Evolutionary conservation across 2,113 vertebrate genomes (phyloP), one percentile per base, ranked within the genome.

Genomic region (Ctenodactylus gundi): DNA sequence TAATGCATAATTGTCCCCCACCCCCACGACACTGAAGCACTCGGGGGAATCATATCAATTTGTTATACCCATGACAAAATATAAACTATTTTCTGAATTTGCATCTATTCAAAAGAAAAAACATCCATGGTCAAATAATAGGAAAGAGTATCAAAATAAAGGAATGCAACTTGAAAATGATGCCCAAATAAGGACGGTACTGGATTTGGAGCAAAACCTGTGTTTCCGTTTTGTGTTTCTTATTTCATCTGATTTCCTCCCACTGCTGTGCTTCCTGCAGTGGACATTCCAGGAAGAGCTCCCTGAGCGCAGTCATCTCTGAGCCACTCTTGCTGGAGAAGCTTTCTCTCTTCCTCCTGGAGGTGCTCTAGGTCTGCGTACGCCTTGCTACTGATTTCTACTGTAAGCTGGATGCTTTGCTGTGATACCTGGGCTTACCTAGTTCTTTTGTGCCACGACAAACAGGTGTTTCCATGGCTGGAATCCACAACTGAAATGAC

Each of bases 11-110:
- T 85, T 55, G 34, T n/a, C 91, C 0, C 86, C 64, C 39, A 88
- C 68, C 44, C 58, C 90, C 87, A 93, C 55, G 95, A 95, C 53
- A 78, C 0, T 0, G 85, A 94, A 78, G 12, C 49, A 64, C 53
- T 62, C 57, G 31, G 11, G 80, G 46, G 78, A n/a, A 62, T 94
- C 94, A 91, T 88, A 95, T 77, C 62, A 87, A 81, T 91, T 88
- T 53, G 49, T 94, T 55, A 91, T 93, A 93, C 96, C 25, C 21
- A 55, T 92, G 64, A 89, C 73, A 90, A 95, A 93, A 67, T 62
- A 34, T 15, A 81, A 51, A 8, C 76, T 78, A 51, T 90, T 83
- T 92, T 41, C 60, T 70, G 27, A 39, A 67, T 4, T 81, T 88
- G 18, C 31, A 39, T 88, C 95, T 93, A 36, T 78, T 77, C n/a